A percentile compares a stretch with the other conserved stretches of the same genome.
Conservation (phyloP, 92 coral and sea anemone genomes). For the Isaurus tuberculatus region DNA sequence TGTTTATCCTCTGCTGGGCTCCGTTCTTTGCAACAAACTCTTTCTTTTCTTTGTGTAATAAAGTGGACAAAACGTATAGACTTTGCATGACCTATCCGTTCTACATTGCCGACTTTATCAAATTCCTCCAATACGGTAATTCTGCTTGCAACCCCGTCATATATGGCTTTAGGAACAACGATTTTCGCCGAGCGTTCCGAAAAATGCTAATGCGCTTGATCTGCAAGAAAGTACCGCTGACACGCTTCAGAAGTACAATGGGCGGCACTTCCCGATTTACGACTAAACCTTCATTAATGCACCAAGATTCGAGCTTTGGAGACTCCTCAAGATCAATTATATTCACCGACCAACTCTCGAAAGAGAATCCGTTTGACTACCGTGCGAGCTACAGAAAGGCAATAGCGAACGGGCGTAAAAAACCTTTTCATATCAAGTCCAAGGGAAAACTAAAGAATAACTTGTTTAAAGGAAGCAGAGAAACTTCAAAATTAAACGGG, state of each 20-base stretch:
- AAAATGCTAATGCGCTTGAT: constrained; percentile 72
- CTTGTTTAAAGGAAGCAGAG: background rate
- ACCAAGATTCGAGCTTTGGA: constrained; percentile 84
- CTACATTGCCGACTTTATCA: constrained; percentile 38
- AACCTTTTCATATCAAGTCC: constrained; percentile 57
- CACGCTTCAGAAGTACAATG: constrained; percentile 63
- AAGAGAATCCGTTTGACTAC: constrained; percentile 77
- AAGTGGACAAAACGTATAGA: background rate
- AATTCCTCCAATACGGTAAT: constrained; percentile 86
- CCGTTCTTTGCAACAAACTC: constrained; percentile 82
- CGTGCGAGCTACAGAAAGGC: constrained; percentile 86
- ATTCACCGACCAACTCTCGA: constrained; percentile 60
- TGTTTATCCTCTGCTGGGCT: constrained; percentile 75
- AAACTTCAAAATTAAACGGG: background rate
- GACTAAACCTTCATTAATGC: constrained; percentile 54
- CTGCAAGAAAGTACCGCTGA: constrained; percentile 72
- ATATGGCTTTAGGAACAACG: constrained; percentile 85
- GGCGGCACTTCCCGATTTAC: constrained; percentile 68
- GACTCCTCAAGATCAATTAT: constrained; percentile 75
- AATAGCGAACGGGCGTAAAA: constrained; percentile 71
- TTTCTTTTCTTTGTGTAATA: constrained; percentile 57
- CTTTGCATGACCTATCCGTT: constrained; percentile 43
- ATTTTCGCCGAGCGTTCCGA: constrained; percentile 77
- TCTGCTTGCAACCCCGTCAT: constrained; percentile 83
- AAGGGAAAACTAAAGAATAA: constrained; percentile 19